Conservation (phyloP, 2,888 invertebrate species). For the Drosophila algonquin region DNA sequence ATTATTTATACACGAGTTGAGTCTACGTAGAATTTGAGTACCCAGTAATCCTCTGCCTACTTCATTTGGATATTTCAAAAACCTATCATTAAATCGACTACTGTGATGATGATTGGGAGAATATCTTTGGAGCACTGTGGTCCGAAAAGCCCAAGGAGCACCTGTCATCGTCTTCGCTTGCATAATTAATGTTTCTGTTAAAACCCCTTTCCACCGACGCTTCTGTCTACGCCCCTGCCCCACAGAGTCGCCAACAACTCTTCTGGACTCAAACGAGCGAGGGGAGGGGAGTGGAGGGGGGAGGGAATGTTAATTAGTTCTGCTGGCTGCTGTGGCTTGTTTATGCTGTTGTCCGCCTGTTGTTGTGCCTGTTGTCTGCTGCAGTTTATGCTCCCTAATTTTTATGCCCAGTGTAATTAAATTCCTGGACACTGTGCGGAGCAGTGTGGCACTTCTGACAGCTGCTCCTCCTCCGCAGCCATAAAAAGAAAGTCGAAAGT, state of each 20-base stretch:
- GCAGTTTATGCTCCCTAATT: conserved; percentile 51
- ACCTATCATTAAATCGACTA: too few relatives aligned
- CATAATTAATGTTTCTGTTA: too few relatives aligned
- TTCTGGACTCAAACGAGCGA: conserved; percentile 1
- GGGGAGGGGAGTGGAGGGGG: too few relatives aligned
- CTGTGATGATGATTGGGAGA: too few relatives aligned
- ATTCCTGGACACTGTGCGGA: conserved; percentile 28
- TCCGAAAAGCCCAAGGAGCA: too few relatives aligned
- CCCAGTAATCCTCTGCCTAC: too few relatives aligned
- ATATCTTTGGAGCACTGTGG: too few relatives aligned
- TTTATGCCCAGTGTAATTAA: conserved; percentile 54
- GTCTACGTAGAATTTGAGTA: too few relatives aligned
- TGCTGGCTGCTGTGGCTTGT: conserved; percentile 29
- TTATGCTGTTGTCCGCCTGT: conserved; percentile 13
- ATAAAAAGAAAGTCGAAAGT: conserved; percentile 9
- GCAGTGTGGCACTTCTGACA: conserved; percentile 8
- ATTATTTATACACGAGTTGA: too few relatives aligned
- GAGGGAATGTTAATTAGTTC: conserved; percentile 37
- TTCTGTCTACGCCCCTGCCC: not conserved
- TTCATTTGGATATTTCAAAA: too few relatives aligned
- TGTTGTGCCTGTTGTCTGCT: conserved; percentile 8
- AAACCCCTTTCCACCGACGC: too few relatives aligned
- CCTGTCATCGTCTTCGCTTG: too few relatives aligned
- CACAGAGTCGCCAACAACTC: conserved; percentile 8
- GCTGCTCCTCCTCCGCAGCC: conserved; percentile 20